Conservation (phyloP, 1,140 invertebrate species). For the Zelostemma sp. region DNA sequence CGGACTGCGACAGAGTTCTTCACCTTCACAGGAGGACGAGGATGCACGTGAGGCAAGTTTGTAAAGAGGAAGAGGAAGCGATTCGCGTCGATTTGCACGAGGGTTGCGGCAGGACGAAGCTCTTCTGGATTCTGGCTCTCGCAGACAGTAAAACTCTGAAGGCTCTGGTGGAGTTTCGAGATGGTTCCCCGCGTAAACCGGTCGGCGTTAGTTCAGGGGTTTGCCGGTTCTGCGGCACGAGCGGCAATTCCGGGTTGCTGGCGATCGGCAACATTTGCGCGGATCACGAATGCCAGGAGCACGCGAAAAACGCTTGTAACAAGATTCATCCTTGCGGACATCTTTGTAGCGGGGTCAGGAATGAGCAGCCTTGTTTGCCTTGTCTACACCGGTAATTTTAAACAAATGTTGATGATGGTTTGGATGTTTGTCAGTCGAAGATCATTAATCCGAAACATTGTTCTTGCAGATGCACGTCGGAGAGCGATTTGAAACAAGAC, state of each 20-base stretch:
- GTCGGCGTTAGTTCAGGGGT: slow-evolving; percentile 75
- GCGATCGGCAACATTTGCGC: slow-evolving; percentile 94
- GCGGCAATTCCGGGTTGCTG: slow-evolving; percentile 85
- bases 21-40: slow-evolving; percentile 92
- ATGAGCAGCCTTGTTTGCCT: slow-evolving; percentile 87
- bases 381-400: slow-evolving; percentile 77
- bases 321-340: slow-evolving; percentile 91
- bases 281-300: slow-evolving; percentile 93
- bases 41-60: slow-evolving; percentile 90
- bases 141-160: slow-evolving; percentile 94
- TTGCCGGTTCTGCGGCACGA: slow-evolving; percentile 93
- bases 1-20: slow-evolving; percentile 94
- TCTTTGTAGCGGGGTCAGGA: slow-evolving; percentile 89
- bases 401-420: no score
- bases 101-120: slow-evolving; percentile 93
- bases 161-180: slow-evolving; percentile 93
- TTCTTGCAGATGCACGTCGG: slow-evolving; percentile 78
- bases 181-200: slow-evolving; percentile 72
- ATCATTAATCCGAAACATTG: no score
- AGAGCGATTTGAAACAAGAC: slow-evolving; percentile 86
- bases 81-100: slow-evolving; percentile 95
- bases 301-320: slow-evolving; percentile 86
- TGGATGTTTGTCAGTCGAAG: no score
- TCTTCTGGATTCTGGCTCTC: slow-evolving; percentile 94
- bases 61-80: slow-evolving; percentile 96